Evolutionary conservation across 2,113 vertebrate species (phyloP).

Genomic region (Prionailurus viverrinus): DNA sequence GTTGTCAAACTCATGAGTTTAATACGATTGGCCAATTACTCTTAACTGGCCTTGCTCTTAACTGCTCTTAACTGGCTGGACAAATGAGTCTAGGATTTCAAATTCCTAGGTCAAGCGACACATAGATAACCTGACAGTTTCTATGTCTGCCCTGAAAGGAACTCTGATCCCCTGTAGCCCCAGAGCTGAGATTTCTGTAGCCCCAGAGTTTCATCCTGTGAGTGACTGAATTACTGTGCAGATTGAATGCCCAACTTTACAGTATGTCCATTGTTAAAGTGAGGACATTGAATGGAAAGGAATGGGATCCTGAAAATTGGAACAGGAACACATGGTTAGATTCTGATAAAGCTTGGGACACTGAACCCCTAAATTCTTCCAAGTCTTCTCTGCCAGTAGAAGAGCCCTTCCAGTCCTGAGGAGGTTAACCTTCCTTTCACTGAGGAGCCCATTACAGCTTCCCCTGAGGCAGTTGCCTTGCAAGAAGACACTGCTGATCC

Average conservation of each 20-base stretch:
- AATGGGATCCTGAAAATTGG: neutral
- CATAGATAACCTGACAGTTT: neutral
- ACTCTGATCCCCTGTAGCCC: neutral
- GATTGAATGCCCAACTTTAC: neutral
- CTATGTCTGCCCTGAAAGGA: neutral
- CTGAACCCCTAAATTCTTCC: neutral
- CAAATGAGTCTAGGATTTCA: neutral
- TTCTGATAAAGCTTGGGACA: neutral
- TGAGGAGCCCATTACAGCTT: neutral
- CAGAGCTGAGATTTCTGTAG: neutral
- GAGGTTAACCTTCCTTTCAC: neutral
- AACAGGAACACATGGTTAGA: neutral
- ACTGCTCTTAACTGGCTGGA: neutral
- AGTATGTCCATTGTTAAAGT: neutral
- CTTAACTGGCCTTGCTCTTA: neutral
- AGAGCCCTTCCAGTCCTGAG: neutral
- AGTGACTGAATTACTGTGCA: neutral
- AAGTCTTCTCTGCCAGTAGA: neutral
- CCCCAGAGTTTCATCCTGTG: neutral
- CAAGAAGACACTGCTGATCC: neutral
- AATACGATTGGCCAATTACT: neutral
- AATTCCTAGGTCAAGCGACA: neutral
- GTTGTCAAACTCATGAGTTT: neutral
- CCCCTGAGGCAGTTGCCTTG: neutral
- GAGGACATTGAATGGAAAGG: neutral